A percentile compares a stretch with the other conserved stretches of the same genome.
These are phyloP conservation scores for Merops nubicus DNA, from an alignment of 2,113 vertebrate species.

Conservation along the genomic window DNA sequence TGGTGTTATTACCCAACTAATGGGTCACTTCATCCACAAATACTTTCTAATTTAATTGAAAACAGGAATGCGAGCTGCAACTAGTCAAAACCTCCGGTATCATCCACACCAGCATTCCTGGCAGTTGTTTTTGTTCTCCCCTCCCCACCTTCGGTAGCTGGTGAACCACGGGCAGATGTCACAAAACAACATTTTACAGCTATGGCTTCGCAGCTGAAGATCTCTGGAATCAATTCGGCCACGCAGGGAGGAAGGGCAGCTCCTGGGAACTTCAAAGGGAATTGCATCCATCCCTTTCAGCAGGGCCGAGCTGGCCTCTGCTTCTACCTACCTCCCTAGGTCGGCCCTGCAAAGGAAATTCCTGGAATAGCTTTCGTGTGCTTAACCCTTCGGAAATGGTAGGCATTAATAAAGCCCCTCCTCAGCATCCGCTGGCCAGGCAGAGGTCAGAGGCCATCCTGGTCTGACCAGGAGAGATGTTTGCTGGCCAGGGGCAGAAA, in stretches of 20 bases:
- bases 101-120: not conserved
- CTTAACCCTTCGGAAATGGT: constrained; percentile 53
- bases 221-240: constrained; percentile 61
- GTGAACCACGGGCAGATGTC: constrained; percentile 16
- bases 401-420: constrained; percentile 51
- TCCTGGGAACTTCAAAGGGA: constrained; percentile 50
- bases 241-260: not conserved
- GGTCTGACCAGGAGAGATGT: not conserved
- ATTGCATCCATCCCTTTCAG: constrained; percentile 27
- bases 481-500: constrained; percentile 6
- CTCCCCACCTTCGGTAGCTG: constrained; percentile 26
- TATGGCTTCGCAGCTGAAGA: not conserved
- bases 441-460: constrained; percentile 46
- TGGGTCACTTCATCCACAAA: constrained; percentile 59
- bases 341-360: constrained; percentile 60
- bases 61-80: constrained; percentile 1
- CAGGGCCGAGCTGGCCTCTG: constrained; percentile 1
- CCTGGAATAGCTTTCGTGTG: constrained; percentile 60
- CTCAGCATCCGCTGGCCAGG: constrained; percentile 38
- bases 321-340: constrained; percentile 51
- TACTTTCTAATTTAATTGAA: constrained; percentile 63
- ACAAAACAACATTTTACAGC: not conserved
- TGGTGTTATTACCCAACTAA: constrained; percentile 57
- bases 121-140: not conserved
- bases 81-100: not conserved